Base-by-base conservation (phyloP, 35 echinoderm and acorn worm species). In the Heliocidaris erythrogramma region DNA sequence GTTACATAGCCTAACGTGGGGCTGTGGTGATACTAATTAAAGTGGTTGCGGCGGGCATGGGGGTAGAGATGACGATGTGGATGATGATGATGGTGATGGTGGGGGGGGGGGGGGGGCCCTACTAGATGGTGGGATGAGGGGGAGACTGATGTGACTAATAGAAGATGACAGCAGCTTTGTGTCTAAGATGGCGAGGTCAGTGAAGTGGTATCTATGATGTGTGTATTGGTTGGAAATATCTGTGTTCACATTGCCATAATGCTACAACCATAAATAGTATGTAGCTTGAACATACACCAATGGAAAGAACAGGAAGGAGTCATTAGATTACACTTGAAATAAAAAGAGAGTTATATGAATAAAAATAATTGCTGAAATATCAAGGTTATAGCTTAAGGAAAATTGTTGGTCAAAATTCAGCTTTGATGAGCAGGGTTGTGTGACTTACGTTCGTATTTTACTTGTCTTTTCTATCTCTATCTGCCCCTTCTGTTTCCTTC, bases 141-240 rank as follows among this genome's bases (percentile, higher is more conserved):
- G 52, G 52, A 89, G 87, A 89, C 13, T 16, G 87, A 89, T 47
- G 87, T 48, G 87, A 47, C 87, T 89, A 89, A 89, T 89, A n/a
- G 91, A 59, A 5, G 91, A 49, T 92, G 91, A 92, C n/a, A 48
- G 91, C 16, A 48, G 48, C 91, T 48, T 78, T 30, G 88, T 32
- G 7, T 32, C 88, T 48, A 8, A 7, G 30, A 27, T 48, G 10
- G 21, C 16, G 14, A 48, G 4, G 87, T 35, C 30, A 89, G 0
- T 89, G 30, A 4, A 42, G 87, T 89, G 87, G 87, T 42, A 89
- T 89, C 47, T 32, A 30, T 89, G 14, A 47, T 89, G 65, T 42
- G 65, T 78, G 17, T 27, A 78, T 6, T 78, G 65, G 65, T n/a
- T 78, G 18, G 65, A n/a, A 78, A 78, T 27, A 24, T n/a, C 18